A percentile compares a stretch with the other conserved stretches of the same genome.
Evolutionary conservation across 2,113 vertebrate genomes (phyloP).

Genomic region (Neomonachus schauinslandi): DNA sequence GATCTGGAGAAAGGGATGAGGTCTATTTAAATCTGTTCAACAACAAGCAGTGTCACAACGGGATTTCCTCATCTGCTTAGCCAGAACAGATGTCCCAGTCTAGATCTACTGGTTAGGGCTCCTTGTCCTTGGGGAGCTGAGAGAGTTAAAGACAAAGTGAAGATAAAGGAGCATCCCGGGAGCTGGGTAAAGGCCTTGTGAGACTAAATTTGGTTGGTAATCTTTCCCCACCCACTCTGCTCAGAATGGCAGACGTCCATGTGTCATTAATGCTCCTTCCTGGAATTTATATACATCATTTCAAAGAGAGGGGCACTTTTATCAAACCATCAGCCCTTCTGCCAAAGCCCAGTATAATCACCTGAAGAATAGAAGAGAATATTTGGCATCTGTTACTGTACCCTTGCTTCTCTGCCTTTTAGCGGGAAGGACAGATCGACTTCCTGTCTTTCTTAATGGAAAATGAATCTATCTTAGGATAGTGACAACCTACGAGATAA

Average conservation of each 20-base stretch:
- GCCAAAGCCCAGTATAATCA: conserved; percentile 58
- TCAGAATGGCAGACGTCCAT: conserved; percentile 44
- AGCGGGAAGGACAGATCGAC: conserved; percentile 58
- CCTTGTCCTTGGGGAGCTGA: conserved; percentile 53
- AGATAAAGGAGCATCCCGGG: neutral
- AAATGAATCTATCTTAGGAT: conserved; percentile 65
- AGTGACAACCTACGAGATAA: conserved; percentile 62
- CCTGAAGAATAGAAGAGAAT: conserved; percentile 49
- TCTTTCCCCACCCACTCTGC: neutral
- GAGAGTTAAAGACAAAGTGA: conserved; percentile 61
- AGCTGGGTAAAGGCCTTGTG: neutral
- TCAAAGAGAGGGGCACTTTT: conserved; percentile 55
- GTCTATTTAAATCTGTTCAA: conserved; percentile 67
- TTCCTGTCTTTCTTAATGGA: conserved; percentile 70
- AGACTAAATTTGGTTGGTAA: conserved; percentile 55
- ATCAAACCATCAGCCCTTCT: conserved; percentile 62
- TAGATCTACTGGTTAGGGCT: conserved; percentile 38
- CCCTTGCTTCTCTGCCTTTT: conserved; percentile 58
- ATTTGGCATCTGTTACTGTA: conserved; percentile 36
- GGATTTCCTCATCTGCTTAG: conserved; percentile 56
- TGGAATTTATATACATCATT: conserved; percentile 11
- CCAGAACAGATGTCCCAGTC: conserved; percentile 59
- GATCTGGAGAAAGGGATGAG: conserved; percentile 52
- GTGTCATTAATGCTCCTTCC: conserved; percentile 46
- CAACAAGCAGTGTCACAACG: conserved; percentile 48